Evolutionary conservation across 1,140 invertebrate genomes (phyloP).

Genomic region (Aphidius gifuensis): DNA sequence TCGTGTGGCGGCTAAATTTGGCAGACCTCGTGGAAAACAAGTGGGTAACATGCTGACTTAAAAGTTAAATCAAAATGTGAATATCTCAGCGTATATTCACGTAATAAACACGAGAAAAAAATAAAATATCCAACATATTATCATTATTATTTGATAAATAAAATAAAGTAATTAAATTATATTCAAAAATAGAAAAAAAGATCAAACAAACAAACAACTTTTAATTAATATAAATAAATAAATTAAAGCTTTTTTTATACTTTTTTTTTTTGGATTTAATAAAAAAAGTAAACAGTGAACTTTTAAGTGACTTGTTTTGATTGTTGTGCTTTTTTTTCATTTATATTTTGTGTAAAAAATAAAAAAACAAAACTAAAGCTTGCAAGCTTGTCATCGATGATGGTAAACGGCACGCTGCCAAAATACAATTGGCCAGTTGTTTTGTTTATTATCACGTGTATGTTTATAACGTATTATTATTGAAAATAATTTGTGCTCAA

Average conservation of each 20-base stretch:
- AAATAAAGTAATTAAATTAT: neutral
- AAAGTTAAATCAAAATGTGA: neutral
- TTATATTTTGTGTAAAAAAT: neutral
- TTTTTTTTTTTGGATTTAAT: no score
- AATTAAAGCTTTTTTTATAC: no score
- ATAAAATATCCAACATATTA: no score
- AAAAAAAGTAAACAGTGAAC: no score
- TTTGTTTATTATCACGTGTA: conserved; percentile 13
- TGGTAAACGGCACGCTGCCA: conserved; percentile 41
- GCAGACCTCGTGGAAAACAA: conserved; percentile 2
- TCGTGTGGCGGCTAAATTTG: neutral
- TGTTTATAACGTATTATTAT: neutral
- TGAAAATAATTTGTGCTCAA: conserved; percentile 15
- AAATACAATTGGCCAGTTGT: conserved; percentile 37
- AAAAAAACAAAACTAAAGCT: neutral
- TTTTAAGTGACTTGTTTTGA: no score
- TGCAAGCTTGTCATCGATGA: conserved; percentile 33
- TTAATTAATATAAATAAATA: no score
- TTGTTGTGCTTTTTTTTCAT: no score
- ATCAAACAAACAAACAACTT: no score
- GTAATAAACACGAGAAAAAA: no score
- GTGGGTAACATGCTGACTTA: neutral
- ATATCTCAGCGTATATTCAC: no score
- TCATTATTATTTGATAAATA: neutral
- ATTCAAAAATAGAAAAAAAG: no score